phyloP scores from a whole-genome alignment of 2,888 invertebrate species.

The Spicauda simplicius region DNA sequence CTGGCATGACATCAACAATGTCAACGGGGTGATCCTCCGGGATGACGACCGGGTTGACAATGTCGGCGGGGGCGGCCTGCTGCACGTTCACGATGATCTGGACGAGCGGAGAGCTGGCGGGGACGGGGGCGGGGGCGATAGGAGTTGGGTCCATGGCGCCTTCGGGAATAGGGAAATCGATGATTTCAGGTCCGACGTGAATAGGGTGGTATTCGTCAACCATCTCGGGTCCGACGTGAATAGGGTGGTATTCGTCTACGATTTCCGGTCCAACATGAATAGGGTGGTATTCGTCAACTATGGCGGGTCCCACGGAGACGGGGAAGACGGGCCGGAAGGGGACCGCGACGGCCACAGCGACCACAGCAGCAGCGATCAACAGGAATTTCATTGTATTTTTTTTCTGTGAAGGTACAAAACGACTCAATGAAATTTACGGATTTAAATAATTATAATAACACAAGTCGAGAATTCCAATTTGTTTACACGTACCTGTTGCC shows the following conservation, averaged over 20 bases:
- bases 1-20: conserved; percentile 12
- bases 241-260: conserved; percentile 34
- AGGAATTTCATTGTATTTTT: conserved; percentile 39
- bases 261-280: conserved; percentile 33
- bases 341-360: conserved; percentile 38
- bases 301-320: conserved; percentile 9
- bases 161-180: conserved; percentile 29
- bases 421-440: too few species aligned
- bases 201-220: too few species aligned
- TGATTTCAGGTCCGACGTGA: conserved; percentile 31
- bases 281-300: conserved; percentile 12
- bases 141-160: background rate
- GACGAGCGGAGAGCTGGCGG: conserved; percentile 43
- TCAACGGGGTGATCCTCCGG: conserved; percentile 41
- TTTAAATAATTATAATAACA: too few species aligned
- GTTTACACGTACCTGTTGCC: background rate
- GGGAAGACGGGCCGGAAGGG: conserved; percentile 34
- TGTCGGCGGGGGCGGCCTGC: conserved; percentile 38
- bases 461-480: background rate
- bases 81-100: conserved; percentile 47
- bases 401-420: background rate
- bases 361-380: conserved; percentile 42
- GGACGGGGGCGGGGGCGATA: conserved; percentile 25
- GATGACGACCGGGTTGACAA: conserved; percentile 37
- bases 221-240: too few species aligned